Evolutionary conservation across 1,140 invertebrate species (phyloP).

Genomic region (Dendroctonus ponderosae): DNA sequence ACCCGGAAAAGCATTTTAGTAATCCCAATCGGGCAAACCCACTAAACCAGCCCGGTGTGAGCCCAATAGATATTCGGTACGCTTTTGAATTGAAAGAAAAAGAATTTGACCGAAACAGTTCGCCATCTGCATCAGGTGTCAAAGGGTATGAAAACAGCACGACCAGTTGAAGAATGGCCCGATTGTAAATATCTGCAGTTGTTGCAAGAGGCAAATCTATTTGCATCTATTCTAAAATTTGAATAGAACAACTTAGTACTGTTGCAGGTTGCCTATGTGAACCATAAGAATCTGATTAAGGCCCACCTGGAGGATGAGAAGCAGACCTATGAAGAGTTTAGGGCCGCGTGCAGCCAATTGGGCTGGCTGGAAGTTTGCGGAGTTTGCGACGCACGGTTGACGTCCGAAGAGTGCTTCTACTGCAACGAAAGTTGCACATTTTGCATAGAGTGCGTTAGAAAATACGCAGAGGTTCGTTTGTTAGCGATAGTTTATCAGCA

Average conservation of each 20-base stretch:
- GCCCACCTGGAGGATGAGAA: slow-evolving; percentile 47
- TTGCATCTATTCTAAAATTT: no score
- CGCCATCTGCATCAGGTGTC: slow-evolving; percentile 32
- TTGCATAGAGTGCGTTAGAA: slow-evolving; percentile 59
- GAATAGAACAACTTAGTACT: no score
- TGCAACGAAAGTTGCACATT: slow-evolving; percentile 62
- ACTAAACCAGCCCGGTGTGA: not conserved
- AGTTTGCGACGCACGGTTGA: slow-evolving; percentile 62
- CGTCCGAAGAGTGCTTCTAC: slow-evolving; percentile 58
- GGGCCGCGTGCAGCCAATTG: slow-evolving; percentile 46
- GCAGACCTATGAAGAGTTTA: slow-evolving; percentile 43
- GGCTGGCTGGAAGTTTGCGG: slow-evolving; percentile 51
- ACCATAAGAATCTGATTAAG: slow-evolving; percentile 52
- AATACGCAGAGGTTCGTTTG: slow-evolving; percentile 51
- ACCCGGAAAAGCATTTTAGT: slow-evolving; percentile 56
- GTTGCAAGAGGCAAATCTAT: no score
- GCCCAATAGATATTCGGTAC: slow-evolving; percentile 36
- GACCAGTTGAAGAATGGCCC: slow-evolving; percentile 28
- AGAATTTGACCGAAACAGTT: slow-evolving; percentile 36
- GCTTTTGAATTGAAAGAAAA: slow-evolving; percentile 40
- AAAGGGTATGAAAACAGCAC: slow-evolving; percentile 41
- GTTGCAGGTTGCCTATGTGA: slow-evolving; percentile 55
- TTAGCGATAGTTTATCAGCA: slow-evolving; percentile 16
- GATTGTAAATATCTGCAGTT: slow-evolving; percentile 48
- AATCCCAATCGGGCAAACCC: slow-evolving; percentile 42